Percentiles rank a stretch among this genome's conserved stretches.
Conservation (phyloP, 2,797 vertebrate species). For the Sebastes trivittatus region DNA sequence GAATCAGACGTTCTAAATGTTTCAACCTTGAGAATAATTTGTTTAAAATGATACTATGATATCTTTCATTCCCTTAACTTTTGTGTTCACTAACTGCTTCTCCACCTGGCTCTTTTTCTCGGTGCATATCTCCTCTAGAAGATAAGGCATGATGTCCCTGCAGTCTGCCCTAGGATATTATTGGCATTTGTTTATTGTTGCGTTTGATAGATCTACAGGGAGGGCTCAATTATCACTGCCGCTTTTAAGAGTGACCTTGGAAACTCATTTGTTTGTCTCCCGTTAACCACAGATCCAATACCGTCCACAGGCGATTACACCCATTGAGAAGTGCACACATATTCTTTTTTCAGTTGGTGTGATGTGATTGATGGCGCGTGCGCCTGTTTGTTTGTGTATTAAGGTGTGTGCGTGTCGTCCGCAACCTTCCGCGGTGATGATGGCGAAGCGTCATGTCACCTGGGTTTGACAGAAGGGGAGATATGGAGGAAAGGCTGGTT, state of each 20-base stretch:
- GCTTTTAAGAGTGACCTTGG: conserved; percentile 84
- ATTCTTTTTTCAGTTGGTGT: conserved; percentile 24
- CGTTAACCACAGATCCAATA: conserved; percentile 76
- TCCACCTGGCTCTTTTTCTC: neutral
- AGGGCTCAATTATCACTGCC: conserved; percentile 76
- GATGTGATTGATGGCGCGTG: conserved; percentile 34
- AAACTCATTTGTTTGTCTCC: conserved; percentile 83
- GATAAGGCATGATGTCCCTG: conserved; percentile 47
- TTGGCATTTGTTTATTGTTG: conserved; percentile 80
- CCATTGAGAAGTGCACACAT: conserved; percentile 34
- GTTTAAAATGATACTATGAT: neutral
- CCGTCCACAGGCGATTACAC: conserved; percentile 59
- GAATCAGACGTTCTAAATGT: neutral
- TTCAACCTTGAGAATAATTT: neutral
- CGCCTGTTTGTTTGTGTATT: neutral
- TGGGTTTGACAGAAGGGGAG: conserved; percentile 13
- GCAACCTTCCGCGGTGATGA: conserved; percentile 38
- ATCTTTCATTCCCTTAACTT: conserved; percentile 18
- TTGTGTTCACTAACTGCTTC: neutral
- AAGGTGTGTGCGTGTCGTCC: conserved; percentile 4
- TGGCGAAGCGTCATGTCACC: conserved; percentile 6
- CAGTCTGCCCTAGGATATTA: conserved; percentile 71
- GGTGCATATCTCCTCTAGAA: conserved; percentile 14
- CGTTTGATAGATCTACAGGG: conserved; percentile 81
- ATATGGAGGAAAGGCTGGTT: neutral